Evolutionary conservation across 2,797 vertebrate genomes (phyloP), one percentile per base, ranked within the genome.

Genomic region (Cyprinella venusta): DNA sequence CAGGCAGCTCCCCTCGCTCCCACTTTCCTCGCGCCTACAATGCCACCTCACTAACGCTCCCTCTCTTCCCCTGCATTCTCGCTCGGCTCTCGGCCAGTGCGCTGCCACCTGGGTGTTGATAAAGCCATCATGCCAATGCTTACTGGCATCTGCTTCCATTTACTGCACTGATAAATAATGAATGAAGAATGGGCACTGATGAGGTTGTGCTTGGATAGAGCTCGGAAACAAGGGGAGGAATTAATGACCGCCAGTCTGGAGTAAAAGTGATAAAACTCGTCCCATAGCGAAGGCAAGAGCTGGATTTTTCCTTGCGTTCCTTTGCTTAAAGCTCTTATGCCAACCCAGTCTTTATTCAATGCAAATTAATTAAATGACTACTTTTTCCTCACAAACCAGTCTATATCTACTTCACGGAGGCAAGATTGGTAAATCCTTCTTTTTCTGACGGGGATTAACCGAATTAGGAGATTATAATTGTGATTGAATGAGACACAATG

Each of bases 291-390:
- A 63, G 79, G 67, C 70, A 82, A 80, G 69, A 88, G 70, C 87
- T 5, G 84, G 82, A 83, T 86, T 91, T 91, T 84, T 63, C 56
- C 69, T 78, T 52, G 61, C 81, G 90, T 87, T 79, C 15, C 1
- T 61, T 38, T 24, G 12, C 54, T 71, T 92, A 92, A 93, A 89
- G 89, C 90, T 92, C 90, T 91, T 88, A 90, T 75, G 85, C 80
- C 81, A 54, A 81, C 59, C 68, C 64, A 68, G 61, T 90, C 91
- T 92, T 91, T 91, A 93, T 91, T 91, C 88, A 87, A 85, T 86
- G 88, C 84, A 92, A 93, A 92, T 93, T 92, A 94, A 93, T 93
- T 92, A 92, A 84, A 89, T 74, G 56, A 67, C 84, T 81, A 78
- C 16, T 30, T 88, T 86, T 86, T 72, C 40, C 67, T 67, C 45